These are phyloP conservation scores for Emys orbicularis DNA, from an alignment of 2,797 vertebrate species.

Conservation along the genomic window DNA sequence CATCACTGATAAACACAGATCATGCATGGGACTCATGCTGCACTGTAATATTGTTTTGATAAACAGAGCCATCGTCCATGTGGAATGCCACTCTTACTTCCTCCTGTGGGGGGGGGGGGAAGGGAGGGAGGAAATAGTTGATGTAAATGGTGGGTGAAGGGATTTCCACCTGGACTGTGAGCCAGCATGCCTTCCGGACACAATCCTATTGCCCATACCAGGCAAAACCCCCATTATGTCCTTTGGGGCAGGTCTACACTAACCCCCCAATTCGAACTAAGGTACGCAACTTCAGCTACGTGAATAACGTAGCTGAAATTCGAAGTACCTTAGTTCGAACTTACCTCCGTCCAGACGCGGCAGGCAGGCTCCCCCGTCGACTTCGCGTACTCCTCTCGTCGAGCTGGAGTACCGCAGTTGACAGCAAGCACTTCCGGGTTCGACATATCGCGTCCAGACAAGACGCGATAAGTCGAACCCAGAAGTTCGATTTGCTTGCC, in stretches of 20 bases:
- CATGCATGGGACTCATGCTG: not conserved
- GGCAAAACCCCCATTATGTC: not conserved
- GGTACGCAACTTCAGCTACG: no score
- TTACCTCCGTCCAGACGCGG: no score
- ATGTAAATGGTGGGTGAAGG: not conserved
- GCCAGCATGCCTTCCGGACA: not conserved
- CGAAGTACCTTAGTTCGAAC: no score
- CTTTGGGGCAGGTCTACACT: not conserved
- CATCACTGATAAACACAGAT: not conserved
- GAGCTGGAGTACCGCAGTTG: no score
- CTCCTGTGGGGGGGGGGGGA: not conserved
- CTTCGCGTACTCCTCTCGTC: no score
- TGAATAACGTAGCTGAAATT: no score
- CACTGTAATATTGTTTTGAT: conserved; percentile 6
- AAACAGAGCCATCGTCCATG: not conserved
- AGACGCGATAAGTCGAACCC: no score
- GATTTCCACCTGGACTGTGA: not conserved
- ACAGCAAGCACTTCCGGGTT: no score
- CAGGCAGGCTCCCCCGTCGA: no score
- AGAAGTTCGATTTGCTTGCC: no score
- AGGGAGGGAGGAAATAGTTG: not conserved
- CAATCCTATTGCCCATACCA: not conserved
- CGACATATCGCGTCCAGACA: no score
- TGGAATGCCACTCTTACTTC: not conserved
- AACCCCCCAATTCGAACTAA: no score